Base-by-base conservation (phyloP, 2,888 invertebrate genomes). In the Polydrusus cervinus region DNA sequence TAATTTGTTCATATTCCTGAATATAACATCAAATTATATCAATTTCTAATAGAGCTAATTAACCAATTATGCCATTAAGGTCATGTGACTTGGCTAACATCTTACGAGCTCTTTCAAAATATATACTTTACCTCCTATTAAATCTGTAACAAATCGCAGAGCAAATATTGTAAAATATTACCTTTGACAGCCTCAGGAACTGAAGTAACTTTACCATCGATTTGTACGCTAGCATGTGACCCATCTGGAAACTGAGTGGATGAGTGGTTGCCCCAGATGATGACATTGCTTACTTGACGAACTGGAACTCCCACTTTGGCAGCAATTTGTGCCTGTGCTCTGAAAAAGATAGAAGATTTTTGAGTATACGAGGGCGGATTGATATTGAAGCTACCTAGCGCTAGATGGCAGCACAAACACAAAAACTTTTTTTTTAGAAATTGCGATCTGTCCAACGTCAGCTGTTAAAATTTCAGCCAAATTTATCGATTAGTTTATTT, bases 181-280 rank as follows among this genome's bases (percentile, higher is more conserved):
- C 77, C 77, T 81, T 94, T 93, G 51, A 99, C 87, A 45, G 92
- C 94, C 45, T 93, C 91, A 8, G 90, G 87, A 0, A 94, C 94
- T 0, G 91, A 83, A 77, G 92, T 90, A 20, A 88, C 86, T 13
- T 88, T 88, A 7, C 91, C 90, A 70, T 89, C 89, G 14, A 79
- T 40, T 18, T 76, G 61, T 13, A 92, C 92, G 20, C 90, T 85
- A 34, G 95, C 95, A 85, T 94, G 93, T 34, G 91, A 89, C 0
- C 95, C 94, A 89, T 99, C 99, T 7, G 99, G 99, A 87, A 95
- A 99, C 89, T 99, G 99, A 9, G 99, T 99, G 6, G 97, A 96
- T 0, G 99, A 99, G 87, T 99, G 99, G 88, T 99, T 99, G 57
- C 99, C 99, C 99, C 99, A 99, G 86, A 99, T 99, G 77, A 97